Evolutionary conservation across 2,888 invertebrate species (phyloP).

Genomic region (Xestia sexstrigata): DNA sequence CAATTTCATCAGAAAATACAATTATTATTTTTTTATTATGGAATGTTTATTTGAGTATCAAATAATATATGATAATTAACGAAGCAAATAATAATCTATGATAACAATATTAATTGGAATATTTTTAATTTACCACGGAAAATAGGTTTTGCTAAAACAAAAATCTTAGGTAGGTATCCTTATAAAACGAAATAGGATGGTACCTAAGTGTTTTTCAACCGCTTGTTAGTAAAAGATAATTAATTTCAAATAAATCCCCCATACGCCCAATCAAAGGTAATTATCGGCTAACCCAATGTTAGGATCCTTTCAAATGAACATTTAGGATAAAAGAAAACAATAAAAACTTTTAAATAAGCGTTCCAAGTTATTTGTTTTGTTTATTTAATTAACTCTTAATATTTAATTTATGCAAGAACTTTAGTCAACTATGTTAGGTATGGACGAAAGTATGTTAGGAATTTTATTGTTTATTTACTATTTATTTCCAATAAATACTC

Average conservation of each 20-base stretch:
- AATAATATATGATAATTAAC: background rate
- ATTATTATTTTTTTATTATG: background rate
- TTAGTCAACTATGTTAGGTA: conserved; percentile 75
- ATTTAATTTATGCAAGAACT: conserved; percentile 58
- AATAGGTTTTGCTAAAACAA: background rate
- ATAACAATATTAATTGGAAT: background rate
- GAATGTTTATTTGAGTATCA: background rate
- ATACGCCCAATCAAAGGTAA: conserved; percentile 19
- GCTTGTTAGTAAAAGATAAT: background rate
- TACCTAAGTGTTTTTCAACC: background rate
- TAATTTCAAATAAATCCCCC: background rate
- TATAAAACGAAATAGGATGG: background rate
- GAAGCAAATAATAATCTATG: background rate
- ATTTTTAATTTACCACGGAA: background rate
- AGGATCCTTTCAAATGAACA: conserved; percentile 16
- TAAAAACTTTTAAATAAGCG: conserved; percentile 29
- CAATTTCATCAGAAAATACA: background rate
- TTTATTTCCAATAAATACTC: conserved; percentile 84
- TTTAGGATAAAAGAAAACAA: conserved; percentile 4
- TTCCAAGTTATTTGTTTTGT: conserved; percentile 28
- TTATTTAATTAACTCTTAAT: conserved; percentile 47
- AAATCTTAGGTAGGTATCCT: background rate
- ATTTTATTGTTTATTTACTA: conserved; percentile 88
- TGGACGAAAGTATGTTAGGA: conserved; percentile 83
- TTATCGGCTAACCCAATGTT: background rate